Conservation (phyloP, 2,888 invertebrate genomes). For the Venusia cambrica region DNA sequence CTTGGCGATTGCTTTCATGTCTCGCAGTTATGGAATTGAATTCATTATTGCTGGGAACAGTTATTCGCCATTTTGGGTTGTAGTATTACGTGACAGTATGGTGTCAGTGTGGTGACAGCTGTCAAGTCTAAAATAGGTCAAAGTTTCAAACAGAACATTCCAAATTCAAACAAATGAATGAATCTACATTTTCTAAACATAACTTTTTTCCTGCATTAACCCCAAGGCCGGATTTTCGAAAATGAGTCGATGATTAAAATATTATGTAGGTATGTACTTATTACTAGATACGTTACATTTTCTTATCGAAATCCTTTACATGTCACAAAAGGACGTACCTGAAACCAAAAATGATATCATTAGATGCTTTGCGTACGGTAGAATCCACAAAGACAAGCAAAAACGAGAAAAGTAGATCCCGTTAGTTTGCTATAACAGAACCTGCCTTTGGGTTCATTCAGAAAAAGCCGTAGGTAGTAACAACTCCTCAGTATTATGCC, state of each 20-base stretch:
- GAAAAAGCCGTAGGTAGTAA: slow-evolving; percentile 69
- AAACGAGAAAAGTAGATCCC: slow-evolving; percentile 42
- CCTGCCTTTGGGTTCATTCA: slow-evolving; percentile 67
- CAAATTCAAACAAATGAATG: no score
- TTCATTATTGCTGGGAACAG: slow-evolving; percentile 8
- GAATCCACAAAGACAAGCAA: slow-evolving; percentile 15
- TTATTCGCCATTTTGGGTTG: no score
- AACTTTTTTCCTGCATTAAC: no score
- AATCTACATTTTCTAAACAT: no score
- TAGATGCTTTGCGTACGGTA: slow-evolving; percentile 21
- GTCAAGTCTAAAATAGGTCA: no score
- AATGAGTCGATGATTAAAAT: no score
- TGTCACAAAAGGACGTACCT: slow-evolving; percentile 20
- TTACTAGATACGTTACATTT: slow-evolving; percentile 11
- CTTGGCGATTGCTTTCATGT: slow-evolving; percentile 7
- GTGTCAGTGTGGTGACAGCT: no score
- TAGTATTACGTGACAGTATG: no score
- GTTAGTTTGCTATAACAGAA: slow-evolving; percentile 72
- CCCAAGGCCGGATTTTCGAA: no score
- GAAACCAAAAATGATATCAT: slow-evolving; percentile 19
- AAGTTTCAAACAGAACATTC: no score
- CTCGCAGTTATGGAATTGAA: slow-evolving; percentile 12
- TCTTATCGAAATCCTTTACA: slow-evolving; percentile 1
- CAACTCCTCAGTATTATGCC: no score
- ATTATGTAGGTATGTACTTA: no score